Percentiles rank a stretch among this genome's conserved stretches.
These are phyloP conservation scores for Drosophila willistoni DNA, from an alignment of 1,140 invertebrate species.

Conservation along the genomic window DNA sequence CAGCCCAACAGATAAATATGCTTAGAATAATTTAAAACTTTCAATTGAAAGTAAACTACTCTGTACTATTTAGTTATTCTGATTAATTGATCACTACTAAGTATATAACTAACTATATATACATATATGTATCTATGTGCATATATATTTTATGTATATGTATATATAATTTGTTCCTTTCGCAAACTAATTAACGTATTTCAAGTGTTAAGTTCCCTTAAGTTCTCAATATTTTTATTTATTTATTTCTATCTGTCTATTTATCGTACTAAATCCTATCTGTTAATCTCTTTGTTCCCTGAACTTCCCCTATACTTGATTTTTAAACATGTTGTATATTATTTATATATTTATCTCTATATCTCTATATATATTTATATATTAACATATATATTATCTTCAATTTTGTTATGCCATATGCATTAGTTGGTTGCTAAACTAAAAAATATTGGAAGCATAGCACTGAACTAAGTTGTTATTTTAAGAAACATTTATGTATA, in stretches of 20 bases:
- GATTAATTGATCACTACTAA: slow-evolving; percentile 39
- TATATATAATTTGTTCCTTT: slow-evolving; percentile 75
- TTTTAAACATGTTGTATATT: slow-evolving; percentile 67
- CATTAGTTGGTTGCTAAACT: slow-evolving; percentile 31
- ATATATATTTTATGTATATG: slow-evolving; percentile 40
- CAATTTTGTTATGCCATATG: slow-evolving; percentile 75
- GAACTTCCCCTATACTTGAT: slow-evolving; percentile 13
- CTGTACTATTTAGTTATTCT: slow-evolving; percentile 47
- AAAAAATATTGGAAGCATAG: slow-evolving; percentile 58
- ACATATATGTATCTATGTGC: slow-evolving; percentile 20
- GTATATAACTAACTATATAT: slow-evolving; percentile 25
- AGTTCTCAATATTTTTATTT: slow-evolving; percentile 58
- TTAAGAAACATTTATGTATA: slow-evolving; percentile 30
- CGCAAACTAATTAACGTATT: slow-evolving; percentile 58
- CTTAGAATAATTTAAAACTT: slow-evolving; percentile 6
- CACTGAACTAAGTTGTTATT: slow-evolving; percentile 68
- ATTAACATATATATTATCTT: slow-evolving; percentile 51
- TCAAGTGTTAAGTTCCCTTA: slow-evolving; percentile 52
- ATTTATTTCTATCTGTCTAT: slow-evolving; percentile 51
- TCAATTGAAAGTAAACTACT: slow-evolving; percentile 14
- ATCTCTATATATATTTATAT: slow-evolving; percentile 27
- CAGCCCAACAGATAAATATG: slow-evolving; percentile 3
- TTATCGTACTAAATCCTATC: neutral
- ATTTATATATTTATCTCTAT: slow-evolving; percentile 40
- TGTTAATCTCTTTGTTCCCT: slow-evolving; percentile 16